Evolutionary conservation across 1,140 invertebrate species (phyloP).

Genomic region (Paramacrobiotus metropolitanus): DNA sequence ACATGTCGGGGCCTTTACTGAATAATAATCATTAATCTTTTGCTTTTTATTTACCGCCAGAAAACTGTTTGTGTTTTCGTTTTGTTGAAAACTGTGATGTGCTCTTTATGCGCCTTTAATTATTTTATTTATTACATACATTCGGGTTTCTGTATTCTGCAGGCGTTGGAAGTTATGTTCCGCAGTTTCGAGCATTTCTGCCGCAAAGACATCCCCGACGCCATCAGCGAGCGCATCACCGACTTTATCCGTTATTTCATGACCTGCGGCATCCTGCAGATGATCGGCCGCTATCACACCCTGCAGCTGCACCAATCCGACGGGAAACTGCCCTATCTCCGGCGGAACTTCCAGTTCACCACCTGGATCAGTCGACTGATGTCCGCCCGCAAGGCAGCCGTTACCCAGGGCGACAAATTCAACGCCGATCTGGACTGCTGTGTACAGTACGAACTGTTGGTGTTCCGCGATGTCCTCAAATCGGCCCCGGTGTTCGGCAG

Average conservation of each 20-base stretch:
- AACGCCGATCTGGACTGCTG: background rate
- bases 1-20: too few species aligned
- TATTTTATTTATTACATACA: too few species aligned
- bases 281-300: background rate
- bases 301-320: background rate
- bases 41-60: too few species aligned
- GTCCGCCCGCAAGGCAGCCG: slow-evolving; percentile 4
- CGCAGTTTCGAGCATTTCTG: background rate
- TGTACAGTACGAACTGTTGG: background rate
- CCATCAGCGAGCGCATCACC: background rate
- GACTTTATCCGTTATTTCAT: background rate
- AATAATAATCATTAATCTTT: too few species aligned
- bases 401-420: slow-evolving; percentile 3
- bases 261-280: background rate
- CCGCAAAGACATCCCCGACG: background rate
- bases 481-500: background rate
- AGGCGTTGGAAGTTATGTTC: background rate
- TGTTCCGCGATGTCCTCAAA: background rate
- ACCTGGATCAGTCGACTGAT: slow-evolving; percentile 9
- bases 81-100: too few species aligned
- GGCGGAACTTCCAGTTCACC: slow-evolving; percentile 11
- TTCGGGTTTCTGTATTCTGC: too few species aligned
- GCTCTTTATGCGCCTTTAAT: too few species aligned
- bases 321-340: slow-evolving; percentile 3
- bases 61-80: too few species aligned